These are phyloP conservation scores for Leptinotarsa texana DNA, from an alignment of 1,140 invertebrate genomes.

Conservation along the genomic window DNA sequence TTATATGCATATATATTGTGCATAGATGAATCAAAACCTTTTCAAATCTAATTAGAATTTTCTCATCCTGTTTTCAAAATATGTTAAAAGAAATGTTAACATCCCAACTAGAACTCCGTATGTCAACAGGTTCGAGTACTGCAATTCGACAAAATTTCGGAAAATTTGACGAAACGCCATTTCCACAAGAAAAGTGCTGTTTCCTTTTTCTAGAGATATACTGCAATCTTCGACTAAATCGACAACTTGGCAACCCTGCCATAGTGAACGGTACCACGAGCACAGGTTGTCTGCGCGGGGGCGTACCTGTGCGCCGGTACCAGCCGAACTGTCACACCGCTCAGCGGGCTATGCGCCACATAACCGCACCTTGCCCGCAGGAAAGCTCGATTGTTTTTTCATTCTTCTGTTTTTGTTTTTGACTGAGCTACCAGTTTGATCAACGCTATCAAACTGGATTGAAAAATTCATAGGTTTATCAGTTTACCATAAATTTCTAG, in stretches of 20 bases:
- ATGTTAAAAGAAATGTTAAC: too few species aligned
- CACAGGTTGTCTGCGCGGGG: conserved; percentile 6
- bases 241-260: background rate
- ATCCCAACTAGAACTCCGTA: too few species aligned
- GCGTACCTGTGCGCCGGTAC: background rate
- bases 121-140: too few species aligned
- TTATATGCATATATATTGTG: too few species aligned
- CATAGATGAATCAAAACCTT: too few species aligned
- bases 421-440: background rate
- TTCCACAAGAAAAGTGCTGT: too few species aligned
- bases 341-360: conserved; percentile 7
- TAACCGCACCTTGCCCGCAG: background rate
- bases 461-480: background rate
- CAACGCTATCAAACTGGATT: background rate
- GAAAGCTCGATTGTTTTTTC: background rate
- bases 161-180: too few species aligned
- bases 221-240: too few species aligned
- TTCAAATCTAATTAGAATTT: too few species aligned
- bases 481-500: background rate
- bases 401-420: background rate
- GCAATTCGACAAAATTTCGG: too few species aligned
- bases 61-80: too few species aligned
- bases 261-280: background rate
- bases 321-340: conserved; percentile 1
- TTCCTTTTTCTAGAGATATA: too few species aligned